Evolutionary conservation across 2,888 invertebrate species (phyloP).

Genomic region (Calliphora vomitoria): DNA sequence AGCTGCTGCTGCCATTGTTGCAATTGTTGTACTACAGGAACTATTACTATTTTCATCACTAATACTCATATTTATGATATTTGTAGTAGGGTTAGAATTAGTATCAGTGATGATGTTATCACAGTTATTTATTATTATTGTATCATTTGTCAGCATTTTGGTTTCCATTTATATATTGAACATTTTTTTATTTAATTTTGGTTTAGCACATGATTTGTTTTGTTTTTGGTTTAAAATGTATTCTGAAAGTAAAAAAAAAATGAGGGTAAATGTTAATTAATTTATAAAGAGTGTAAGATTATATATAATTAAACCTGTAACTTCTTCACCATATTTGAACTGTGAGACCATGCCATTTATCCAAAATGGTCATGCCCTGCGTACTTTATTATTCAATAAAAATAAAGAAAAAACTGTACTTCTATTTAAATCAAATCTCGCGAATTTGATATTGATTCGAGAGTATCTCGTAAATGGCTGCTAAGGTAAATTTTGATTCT

Average conservation of each 20-base stretch:
- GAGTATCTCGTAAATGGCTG: too few relatives aligned
- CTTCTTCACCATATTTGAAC: too few relatives aligned
- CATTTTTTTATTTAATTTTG: constrained; percentile 20
- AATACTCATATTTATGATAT: constrained; percentile 11
- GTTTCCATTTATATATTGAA: constrained; percentile 8
- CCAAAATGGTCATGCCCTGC: too few relatives aligned
- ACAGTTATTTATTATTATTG: constrained; percentile 53
- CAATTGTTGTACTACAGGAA: constrained; percentile 49
- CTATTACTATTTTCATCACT: constrained; percentile 57
- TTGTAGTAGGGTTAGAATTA: neutral
- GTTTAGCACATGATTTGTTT: constrained; percentile 55
- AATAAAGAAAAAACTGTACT: too few relatives aligned
- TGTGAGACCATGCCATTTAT: too few relatives aligned
- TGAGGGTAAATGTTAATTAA: neutral
- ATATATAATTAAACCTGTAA: too few relatives aligned
- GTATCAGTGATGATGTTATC: constrained; percentile 39
- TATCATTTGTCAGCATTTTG: constrained; percentile 45
- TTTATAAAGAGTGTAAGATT: too few relatives aligned
- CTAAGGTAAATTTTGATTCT: too few relatives aligned
- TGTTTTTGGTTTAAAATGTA: neutral
- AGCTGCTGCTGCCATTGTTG: neutral
- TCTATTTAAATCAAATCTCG: too few relatives aligned
- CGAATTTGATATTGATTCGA: too few relatives aligned
- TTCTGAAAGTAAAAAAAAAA: neutral
- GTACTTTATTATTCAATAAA: too few relatives aligned